These are phyloP conservation scores for Lordiphosa mommai DNA, from an alignment of 1,140 invertebrate species.

Conservation along the genomic window DNA sequence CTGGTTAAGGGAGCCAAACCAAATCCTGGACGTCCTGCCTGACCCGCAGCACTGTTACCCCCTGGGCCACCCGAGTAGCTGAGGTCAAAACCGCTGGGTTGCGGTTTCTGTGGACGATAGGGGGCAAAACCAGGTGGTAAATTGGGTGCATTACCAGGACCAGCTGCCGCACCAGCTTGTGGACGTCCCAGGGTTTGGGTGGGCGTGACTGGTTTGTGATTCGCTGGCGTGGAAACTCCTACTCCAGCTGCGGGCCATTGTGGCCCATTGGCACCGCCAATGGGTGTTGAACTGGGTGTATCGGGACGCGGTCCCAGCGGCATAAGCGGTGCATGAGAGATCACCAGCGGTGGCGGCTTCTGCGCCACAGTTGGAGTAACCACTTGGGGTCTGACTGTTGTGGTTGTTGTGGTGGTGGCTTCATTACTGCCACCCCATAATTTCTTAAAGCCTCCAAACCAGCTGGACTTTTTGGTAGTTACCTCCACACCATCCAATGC, in stretches of 20 bases:
- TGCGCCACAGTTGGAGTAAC: constrained; percentile 24
- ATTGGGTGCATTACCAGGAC: constrained; percentile 23
- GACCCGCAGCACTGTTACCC: not conserved
- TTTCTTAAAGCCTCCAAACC: constrained; percentile 66
- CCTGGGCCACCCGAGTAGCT: constrained; percentile 57
- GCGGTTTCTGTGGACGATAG: constrained; percentile 57
- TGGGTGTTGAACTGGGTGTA: constrained; percentile 60
- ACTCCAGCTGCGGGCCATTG: constrained; percentile 49
- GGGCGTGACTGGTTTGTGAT: not conserved
- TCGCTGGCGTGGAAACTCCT: constrained; percentile 1
- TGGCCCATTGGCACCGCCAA: constrained; percentile 37
- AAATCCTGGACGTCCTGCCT: constrained; percentile 35
- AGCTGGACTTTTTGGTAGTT: constrained; percentile 71
- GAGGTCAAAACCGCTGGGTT: constrained; percentile 67
- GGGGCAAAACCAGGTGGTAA: constrained; percentile 65
- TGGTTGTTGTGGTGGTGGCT: constrained; percentile 20
- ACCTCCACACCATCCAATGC: constrained; percentile 37
- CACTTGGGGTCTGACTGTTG: constrained; percentile 17
- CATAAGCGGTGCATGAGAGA: constrained; percentile 66
- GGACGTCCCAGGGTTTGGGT: not conserved
- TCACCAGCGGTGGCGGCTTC: constrained; percentile 64
- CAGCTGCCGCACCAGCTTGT: not conserved
- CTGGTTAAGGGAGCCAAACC: constrained; percentile 31
- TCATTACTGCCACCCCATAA: constrained; percentile 41
- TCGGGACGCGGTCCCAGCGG: constrained; percentile 68